Percentiles rank a stretch among this genome's conserved stretches.
Evolutionary conservation across 2,113 vertebrate genomes (phyloP).

Genomic region (Aphyosemion australe): DNA sequence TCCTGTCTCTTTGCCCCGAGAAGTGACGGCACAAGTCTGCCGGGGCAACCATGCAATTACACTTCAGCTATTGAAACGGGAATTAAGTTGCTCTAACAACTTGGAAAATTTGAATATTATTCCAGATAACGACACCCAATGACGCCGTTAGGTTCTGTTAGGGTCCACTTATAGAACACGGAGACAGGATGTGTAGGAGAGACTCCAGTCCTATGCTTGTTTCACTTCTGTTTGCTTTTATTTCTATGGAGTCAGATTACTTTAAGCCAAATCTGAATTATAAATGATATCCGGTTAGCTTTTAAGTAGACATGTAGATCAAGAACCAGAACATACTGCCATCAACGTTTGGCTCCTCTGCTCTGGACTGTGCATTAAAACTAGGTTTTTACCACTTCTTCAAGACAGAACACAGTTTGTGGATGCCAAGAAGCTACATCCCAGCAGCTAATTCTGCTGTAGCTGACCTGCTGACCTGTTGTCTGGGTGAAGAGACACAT

Average conservation of each 20-base stretch:
- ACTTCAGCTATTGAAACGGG: constrained; percentile 49
- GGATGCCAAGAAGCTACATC: too few species aligned
- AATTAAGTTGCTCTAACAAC: constrained; percentile 55
- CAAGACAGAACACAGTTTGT: too few species aligned
- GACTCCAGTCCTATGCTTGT: neutral
- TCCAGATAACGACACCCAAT: constrained; percentile 54
- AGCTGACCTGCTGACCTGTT: too few species aligned
- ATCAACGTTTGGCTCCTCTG: too few species aligned
- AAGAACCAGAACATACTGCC: too few species aligned
- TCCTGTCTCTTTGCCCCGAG: constrained; percentile 36
- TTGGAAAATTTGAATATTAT: constrained; percentile 71
- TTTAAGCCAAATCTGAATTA: neutral
- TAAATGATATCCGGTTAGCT: neutral
- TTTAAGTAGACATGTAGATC: constrained; percentile 3
- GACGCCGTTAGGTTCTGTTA: constrained; percentile 13
- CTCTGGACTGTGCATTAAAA: too few species aligned
- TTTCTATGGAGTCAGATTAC: constrained; percentile 5
- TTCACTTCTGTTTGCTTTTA: neutral
- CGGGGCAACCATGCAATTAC: constrained; percentile 54
- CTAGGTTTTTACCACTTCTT: neutral
- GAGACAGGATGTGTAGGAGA: constrained; percentile 9
- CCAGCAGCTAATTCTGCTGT: neutral
- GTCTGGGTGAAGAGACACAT: too few species aligned
- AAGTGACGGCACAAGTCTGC: constrained; percentile 36
- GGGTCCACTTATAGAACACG: constrained; percentile 20